These are phyloP conservation scores for Prietella phreatophila DNA, from an alignment of 2,113 vertebrate species.

Conservation along the genomic window DNA sequence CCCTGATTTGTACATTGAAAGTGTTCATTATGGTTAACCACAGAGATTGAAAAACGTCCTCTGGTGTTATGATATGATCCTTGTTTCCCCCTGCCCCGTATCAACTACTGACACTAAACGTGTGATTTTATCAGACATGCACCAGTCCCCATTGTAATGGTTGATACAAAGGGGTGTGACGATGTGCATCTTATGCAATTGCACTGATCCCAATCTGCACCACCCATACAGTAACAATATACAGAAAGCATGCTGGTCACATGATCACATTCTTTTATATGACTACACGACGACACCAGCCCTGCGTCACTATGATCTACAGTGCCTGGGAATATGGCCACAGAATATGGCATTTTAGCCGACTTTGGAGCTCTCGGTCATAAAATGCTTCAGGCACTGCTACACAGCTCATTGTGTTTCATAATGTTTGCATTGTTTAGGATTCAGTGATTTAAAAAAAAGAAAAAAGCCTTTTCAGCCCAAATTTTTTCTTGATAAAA, in stretches of 20 bases:
- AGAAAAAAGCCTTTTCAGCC: neutral
- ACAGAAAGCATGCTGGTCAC: neutral
- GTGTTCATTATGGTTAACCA: slow-evolving; percentile 21
- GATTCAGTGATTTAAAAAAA: neutral
- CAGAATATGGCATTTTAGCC: neutral
- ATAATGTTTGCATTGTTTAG: neutral
- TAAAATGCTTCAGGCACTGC: neutral
- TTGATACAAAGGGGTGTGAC: neutral
- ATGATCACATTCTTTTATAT: neutral
- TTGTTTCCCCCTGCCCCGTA: neutral
- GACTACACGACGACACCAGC: neutral
- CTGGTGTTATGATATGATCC: neutral
- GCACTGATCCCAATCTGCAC: neutral
- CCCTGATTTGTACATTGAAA: neutral
- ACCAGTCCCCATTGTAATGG: neutral
- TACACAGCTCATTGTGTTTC: neutral
- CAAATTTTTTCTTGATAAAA: neutral
- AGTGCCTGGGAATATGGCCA: neutral
- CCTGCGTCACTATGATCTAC: neutral
- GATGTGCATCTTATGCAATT: neutral
- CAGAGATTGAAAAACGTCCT: neutral
- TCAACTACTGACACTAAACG: neutral
- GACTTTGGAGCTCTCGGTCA: neutral
- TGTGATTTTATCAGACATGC: neutral
- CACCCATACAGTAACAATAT: neutral